Percentiles rank a stretch among this genome's conserved stretches.
Conservation (phyloP, 2,888 invertebrate genomes). For the Prenolepis imparis region DNA sequence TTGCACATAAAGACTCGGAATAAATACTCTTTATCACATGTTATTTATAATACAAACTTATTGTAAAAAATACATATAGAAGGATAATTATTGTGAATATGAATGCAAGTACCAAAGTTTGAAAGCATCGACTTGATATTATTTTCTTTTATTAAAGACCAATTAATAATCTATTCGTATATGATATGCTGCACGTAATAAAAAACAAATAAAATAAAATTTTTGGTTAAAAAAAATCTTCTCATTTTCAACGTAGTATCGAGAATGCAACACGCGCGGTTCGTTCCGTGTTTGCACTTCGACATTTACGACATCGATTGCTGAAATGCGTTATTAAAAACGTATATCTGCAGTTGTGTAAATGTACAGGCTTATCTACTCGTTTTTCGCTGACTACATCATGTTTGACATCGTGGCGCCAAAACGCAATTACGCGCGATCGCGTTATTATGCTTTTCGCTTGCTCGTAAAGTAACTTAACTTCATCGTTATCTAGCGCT, state of each 20-base stretch:
- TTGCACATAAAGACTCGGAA: too few relatives aligned
- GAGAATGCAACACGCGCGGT: not conserved
- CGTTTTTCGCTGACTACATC: constrained; percentile 23
- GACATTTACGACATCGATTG: constrained; percentile 21
- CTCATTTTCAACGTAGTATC: not conserved
- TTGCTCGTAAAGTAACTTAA: constrained; percentile 14
- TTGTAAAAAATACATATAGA: not conserved
- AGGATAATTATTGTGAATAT: not conserved
- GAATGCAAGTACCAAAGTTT: not conserved
- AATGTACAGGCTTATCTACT: constrained; percentile 24
- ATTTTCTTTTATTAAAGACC: not conserved
- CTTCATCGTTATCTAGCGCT: constrained; percentile 31
- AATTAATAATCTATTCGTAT: not conserved
- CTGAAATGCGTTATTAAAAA: constrained; percentile 18
- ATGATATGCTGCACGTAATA: not conserved
- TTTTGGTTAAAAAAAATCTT: not conserved
- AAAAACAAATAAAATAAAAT: not conserved
- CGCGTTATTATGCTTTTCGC: constrained; percentile 36
- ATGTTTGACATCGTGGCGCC: constrained; percentile 9
- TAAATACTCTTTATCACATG: too few relatives aligned
- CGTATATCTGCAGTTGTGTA: constrained; percentile 34
- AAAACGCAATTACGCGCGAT: constrained; percentile 42
- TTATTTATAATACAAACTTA: too few relatives aligned
- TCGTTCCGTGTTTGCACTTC: not conserved
- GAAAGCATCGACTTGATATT: not conserved